Base-by-base conservation (phyloP, 2,797 vertebrate genomes). In the Neopelma chrysocephalum region DNA sequence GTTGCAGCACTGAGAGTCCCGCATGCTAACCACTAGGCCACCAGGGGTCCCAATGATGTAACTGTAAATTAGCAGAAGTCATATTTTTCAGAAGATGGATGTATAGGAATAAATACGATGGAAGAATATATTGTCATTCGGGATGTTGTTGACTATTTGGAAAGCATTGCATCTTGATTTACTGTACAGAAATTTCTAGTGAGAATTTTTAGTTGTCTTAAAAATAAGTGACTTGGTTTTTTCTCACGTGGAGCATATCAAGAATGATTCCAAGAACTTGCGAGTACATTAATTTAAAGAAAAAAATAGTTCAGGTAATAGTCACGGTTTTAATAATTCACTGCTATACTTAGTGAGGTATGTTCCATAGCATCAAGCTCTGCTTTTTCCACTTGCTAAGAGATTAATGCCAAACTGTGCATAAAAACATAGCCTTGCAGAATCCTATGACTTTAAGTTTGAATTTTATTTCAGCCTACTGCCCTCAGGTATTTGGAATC, bases 221-320 rank as follows among this genome's bases (percentile, higher is more conserved):
- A 32, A 54, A 45, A 21, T 29, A 45, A 23, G 4, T 0, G 1
- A 38, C 7, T 54, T 53, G 10, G 0, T 10, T n/a, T 58, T 25
- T 58, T 42, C 12, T 47, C 20, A 48, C 8, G 11, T 23, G 38
- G 42, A 60, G 4, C 6, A 54, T 6, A 20, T 6, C 11, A 70
- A 42, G 20, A 76, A 85, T 22, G 1, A 3, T 76, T 26, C 7
- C 11, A 56, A 75, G 27, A 69, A 23, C 34, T 40, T 40, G 3
- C 29, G 20, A 86, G 50, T 42, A 23, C 15, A 38, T 10, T n/a
- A 15, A 43, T 31, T 5, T 17, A 2, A 53, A 42, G 15, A 12
- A 23, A 12, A 20, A 31, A 69, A 31, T 53, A 45, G 2, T n/a
- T 61, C 25, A 15, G 8, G 3, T 43, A 36, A 62, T 10, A 54